phyloP scores from a whole-genome alignment of 2,888 invertebrate genomes.

The Kryphioiulus occultus region DNA sequence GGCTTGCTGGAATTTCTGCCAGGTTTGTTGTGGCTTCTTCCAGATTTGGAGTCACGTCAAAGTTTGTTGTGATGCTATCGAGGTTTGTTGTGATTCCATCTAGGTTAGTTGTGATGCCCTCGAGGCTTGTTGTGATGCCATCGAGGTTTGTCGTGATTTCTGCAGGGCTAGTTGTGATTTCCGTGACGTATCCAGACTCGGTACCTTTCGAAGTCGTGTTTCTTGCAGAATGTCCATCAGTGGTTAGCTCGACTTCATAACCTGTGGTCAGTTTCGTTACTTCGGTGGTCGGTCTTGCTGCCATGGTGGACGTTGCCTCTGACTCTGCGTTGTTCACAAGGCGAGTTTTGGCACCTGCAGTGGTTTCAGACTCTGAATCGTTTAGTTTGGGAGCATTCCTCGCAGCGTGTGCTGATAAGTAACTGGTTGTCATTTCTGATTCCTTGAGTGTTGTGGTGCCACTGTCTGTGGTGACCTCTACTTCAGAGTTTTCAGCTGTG shows the following conservation, averaged over 20 bases:
- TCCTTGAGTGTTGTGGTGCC: neutral
- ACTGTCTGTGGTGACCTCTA: neutral
- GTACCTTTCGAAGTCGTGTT: neutral
- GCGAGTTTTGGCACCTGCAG: neutral
- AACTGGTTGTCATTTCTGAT: neutral
- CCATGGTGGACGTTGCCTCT: neutral
- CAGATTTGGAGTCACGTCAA: neutral
- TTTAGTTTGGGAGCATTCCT: neutral
- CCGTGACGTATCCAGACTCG: neutral
- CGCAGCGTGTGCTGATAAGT: neutral
- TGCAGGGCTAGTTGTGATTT: neutral
- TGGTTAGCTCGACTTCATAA: neutral
- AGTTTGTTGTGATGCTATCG: neutral
- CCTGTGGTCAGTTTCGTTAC: neutral
- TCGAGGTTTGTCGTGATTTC: neutral
- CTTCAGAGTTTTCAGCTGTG: neutral
- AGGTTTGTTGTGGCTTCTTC: neutral
- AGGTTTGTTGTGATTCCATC: neutral
- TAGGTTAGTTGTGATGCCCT: neutral
- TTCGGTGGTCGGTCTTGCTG: neutral
- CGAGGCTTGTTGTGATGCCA: neutral
- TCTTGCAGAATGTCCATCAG: neutral
- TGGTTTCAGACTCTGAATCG: neutral
- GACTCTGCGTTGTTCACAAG: neutral
- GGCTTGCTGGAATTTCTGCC: neutral